These are phyloP conservation scores for Threskiornis aethiopicus DNA, from an alignment of 2,797 vertebrate species.

Conservation along the genomic window DNA sequence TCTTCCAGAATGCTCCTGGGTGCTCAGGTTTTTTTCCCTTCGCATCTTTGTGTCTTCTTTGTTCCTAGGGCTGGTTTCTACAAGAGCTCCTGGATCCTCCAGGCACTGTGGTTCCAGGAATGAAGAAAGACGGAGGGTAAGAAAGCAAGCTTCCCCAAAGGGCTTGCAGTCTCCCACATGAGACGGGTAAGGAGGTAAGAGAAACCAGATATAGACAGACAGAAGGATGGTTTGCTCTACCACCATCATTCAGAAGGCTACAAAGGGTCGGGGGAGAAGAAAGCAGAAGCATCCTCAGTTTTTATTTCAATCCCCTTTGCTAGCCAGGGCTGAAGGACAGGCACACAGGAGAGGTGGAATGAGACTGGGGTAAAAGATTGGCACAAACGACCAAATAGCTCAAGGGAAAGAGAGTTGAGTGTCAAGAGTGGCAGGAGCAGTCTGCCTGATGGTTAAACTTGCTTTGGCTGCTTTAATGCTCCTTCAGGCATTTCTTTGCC, in stretches of 20 bases:
- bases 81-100: neutral
- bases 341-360: neutral
- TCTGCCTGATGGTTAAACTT: neutral
- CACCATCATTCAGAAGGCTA: neutral
- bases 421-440: neutral
- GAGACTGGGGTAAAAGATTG: neutral
- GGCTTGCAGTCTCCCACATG: neutral
- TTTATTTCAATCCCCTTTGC: neutral
- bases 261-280: neutral
- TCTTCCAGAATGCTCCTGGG: neutral
- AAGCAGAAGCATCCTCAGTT: neutral
- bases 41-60: neutral
- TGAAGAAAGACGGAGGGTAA: neutral
- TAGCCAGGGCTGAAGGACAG: neutral
- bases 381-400: neutral
- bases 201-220: neutral
- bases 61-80: neutral
- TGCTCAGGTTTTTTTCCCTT: neutral
- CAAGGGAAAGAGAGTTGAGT: neutral
- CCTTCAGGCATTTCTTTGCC: neutral
- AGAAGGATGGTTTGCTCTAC: neutral
- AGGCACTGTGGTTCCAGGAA: neutral
- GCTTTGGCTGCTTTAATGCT: neutral
- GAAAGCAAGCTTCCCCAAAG: neutral
- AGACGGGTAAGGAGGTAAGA: neutral